phyloP scores from a whole-genome alignment of 2,888 invertebrate species.

The Carpatolechia fugitivella region DNA sequence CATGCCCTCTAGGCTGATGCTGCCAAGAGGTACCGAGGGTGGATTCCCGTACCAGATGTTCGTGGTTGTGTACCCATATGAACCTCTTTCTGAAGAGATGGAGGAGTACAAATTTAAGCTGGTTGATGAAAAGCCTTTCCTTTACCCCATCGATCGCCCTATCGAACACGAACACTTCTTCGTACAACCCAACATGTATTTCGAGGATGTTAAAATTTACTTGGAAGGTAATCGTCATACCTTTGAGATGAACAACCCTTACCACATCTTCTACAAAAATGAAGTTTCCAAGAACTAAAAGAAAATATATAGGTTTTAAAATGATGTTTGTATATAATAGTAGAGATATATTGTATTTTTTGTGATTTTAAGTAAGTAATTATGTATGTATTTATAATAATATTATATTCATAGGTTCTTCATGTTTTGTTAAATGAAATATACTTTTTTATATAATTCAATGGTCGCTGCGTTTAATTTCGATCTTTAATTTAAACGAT shows the following conservation, averaged over 20 bases:
- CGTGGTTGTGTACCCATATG: constrained; percentile 79
- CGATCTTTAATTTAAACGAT: too few relatives aligned
- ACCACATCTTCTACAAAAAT: constrained; percentile 13
- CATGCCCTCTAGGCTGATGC: constrained; percentile 83
- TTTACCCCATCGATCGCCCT: constrained; percentile 80
- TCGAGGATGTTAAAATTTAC: constrained; percentile 78
- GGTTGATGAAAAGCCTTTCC: constrained; percentile 73
- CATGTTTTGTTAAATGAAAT: too few relatives aligned
- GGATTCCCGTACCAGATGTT: constrained; percentile 84
- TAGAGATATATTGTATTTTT: too few relatives aligned
- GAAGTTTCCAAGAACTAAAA: constrained; percentile 20
- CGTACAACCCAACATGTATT: constrained; percentile 79
- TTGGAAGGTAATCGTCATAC: constrained; percentile 35
- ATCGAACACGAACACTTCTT: constrained; percentile 55
- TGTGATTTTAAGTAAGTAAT: too few relatives aligned
- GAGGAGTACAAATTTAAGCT: constrained; percentile 44
- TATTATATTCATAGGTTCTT: too few relatives aligned
- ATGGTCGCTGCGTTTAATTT: too few relatives aligned
- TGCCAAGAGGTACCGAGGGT: constrained; percentile 84
- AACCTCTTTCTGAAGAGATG: constrained; percentile 53
- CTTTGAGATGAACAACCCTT: constrained; percentile 13
- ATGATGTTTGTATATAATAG: too few relatives aligned
- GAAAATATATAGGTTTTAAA: not conserved
- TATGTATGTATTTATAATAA: too few relatives aligned
- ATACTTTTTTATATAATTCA: too few relatives aligned